Percentiles rank a stretch among this genome's conserved stretches.
Evolutionary conservation across 2,888 invertebrate genomes (phyloP).

Genomic region (Orthosia incerta): DNA sequence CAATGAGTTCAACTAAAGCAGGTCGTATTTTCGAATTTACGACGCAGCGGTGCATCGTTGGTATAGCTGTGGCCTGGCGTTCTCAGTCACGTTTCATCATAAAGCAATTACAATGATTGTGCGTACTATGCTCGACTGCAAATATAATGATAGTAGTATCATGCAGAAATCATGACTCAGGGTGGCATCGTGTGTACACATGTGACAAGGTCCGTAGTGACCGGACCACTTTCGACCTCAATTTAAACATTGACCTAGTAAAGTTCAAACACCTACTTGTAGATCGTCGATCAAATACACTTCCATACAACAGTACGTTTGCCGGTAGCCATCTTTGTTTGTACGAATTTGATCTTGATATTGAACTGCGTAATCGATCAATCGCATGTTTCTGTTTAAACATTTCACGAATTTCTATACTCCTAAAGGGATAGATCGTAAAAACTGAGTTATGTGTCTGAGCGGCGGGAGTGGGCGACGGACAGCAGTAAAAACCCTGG

Average conservation of each 20-base stretch:
- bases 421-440: conserved; percentile 60
- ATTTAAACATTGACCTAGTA: conserved; percentile 82
- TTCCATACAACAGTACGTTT: conserved; percentile 61
- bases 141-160: conserved; percentile 48
- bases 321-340: conserved; percentile 66
- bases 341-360: conserved; percentile 62
- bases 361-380: conserved; percentile 57
- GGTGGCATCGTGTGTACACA: conserved; percentile 65
- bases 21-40: conserved; percentile 44
- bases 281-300: conserved; percentile 63
- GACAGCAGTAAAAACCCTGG: conserved; percentile 67
- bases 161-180: conserved; percentile 53
- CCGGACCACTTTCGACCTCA: conserved; percentile 85
- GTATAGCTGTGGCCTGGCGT: conserved; percentile 21
- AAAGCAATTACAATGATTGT: conserved; percentile 44
- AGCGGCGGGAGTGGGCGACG: conserved; percentile 54
- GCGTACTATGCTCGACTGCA: conserved; percentile 45
- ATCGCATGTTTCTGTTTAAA: conserved; percentile 51
- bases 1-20: conserved; percentile 9
- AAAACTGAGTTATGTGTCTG: conserved; percentile 70
- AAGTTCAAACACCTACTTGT: conserved; percentile 75
- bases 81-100: conserved; percentile 52
- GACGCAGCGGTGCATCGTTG: conserved; percentile 20
- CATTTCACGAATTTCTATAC: conserved; percentile 55
- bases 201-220: conserved; percentile 73